Evolutionary conservation across 2,113 vertebrate genomes (phyloP).

Genomic region (Neolamprologus hecqui): DNA sequence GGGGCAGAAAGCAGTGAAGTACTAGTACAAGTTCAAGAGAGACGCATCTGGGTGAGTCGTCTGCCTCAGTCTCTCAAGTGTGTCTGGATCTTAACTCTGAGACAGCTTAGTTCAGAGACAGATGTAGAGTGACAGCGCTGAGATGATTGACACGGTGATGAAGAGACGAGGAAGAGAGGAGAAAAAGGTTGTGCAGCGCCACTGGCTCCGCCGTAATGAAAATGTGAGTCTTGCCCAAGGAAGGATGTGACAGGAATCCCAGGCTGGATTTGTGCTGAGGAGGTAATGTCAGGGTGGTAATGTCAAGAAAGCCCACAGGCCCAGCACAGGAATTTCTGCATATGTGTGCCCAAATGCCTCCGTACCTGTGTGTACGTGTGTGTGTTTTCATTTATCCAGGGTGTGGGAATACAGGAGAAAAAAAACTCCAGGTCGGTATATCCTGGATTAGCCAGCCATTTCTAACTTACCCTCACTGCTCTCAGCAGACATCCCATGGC

Average conservation of each 20-base stretch:
- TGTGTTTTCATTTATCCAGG: neutral
- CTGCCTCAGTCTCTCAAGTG: conserved; percentile 36
- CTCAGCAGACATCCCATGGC: conserved; percentile 33
- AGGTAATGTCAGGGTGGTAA: conserved; percentile 47
- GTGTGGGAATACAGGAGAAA: neutral
- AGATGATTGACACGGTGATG: conserved; percentile 50
- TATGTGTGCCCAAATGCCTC: neutral
- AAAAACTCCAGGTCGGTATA: neutral
- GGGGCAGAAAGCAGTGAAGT: conserved; percentile 20
- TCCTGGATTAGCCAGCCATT: conserved; percentile 29
- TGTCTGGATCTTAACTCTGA: conserved; percentile 47
- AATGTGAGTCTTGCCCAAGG: conserved; percentile 43
- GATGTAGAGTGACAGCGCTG: conserved; percentile 56
- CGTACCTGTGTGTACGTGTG: neutral
- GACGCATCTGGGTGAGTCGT: conserved; percentile 12
- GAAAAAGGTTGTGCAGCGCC: conserved; percentile 60
- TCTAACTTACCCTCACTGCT: conserved; percentile 14
- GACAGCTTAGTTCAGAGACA: conserved; percentile 47
- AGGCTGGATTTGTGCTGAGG: conserved; percentile 10
- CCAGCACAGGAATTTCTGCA: neutral
- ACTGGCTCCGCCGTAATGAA: conserved; percentile 42
- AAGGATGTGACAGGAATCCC: conserved; percentile 45
- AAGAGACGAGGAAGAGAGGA: conserved; percentile 37
- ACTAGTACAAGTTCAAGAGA: conserved; percentile 31
- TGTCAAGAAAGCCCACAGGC: conserved; percentile 51